phyloP scores from a whole-genome alignment of 1,140 invertebrate species.

The Riptortus pedestris region DNA sequence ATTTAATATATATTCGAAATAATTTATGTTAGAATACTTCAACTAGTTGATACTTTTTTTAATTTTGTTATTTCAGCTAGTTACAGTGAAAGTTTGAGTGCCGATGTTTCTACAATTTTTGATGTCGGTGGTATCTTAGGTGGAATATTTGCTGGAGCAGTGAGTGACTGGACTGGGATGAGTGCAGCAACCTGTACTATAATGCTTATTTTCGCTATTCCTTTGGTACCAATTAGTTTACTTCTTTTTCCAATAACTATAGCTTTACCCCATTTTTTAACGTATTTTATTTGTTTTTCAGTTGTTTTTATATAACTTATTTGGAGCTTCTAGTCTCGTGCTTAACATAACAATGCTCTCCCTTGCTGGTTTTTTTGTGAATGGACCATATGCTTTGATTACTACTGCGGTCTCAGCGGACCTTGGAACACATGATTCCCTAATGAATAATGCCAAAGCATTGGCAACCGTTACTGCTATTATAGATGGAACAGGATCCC shows the following conservation, averaged over 20 bases:
- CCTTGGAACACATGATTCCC: slow-evolving; percentile 74
- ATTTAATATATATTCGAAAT: no score
- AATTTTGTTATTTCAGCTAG: slow-evolving; percentile 70
- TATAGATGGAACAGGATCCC: slow-evolving; percentile 90
- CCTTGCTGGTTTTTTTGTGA: slow-evolving; percentile 71
- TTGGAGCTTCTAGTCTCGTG: slow-evolving; percentile 21
- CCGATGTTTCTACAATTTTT: slow-evolving; percentile 79
- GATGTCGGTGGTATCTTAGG: slow-evolving; percentile 83
- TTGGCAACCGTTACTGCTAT: slow-evolving; percentile 92
- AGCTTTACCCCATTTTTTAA: no score
- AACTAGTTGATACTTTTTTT: no score
- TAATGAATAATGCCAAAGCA: slow-evolving; percentile 77
- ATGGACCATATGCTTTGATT: slow-evolving; percentile 91
- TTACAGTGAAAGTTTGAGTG: slow-evolving; percentile 62
- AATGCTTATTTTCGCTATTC: slow-evolving; percentile 72
- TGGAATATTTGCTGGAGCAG: slow-evolving; percentile 74
- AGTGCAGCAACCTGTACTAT: slow-evolving; percentile 72
- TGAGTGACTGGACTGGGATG: slow-evolving; percentile 74
- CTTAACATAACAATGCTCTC: slow-evolving; percentile 52
- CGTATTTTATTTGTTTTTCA: slow-evolving; percentile 27
- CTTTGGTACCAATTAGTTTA: slow-evolving; percentile 50
- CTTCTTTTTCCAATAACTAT: background rate
- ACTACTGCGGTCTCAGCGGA: slow-evolving; percentile 93
- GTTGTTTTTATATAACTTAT: slow-evolving; percentile 30
- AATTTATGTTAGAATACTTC: no score